phyloP scores from a whole-genome alignment of 1,140 invertebrate genomes.

The Stenopsyche tienmushanensis region DNA sequence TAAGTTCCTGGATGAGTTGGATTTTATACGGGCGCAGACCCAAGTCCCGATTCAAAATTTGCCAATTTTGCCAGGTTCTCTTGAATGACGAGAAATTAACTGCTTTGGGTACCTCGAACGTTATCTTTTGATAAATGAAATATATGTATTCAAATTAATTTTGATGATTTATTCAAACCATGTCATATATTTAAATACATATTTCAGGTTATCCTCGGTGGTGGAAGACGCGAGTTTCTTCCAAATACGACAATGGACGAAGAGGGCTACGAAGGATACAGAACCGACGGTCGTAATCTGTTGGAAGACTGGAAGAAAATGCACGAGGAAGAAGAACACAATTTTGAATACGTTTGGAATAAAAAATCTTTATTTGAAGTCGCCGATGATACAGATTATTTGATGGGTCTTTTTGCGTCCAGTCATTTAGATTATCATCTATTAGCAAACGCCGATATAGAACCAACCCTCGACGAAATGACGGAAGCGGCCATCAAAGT shows the following conservation, averaged over 20 bases:
- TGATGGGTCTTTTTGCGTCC: conserved; percentile 56
- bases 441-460: conserved; percentile 57
- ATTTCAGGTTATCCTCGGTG: conserved; percentile 65
- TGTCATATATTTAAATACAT: too few relatives aligned
- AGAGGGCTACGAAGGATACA: conserved; percentile 54
- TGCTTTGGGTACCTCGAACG: too few relatives aligned
- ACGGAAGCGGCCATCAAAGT: conserved; percentile 75
- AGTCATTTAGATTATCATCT: conserved; percentile 58
- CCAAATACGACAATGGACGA: conserved; percentile 51
- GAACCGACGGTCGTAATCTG: conserved; percentile 54
- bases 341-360: conserved; percentile 63
- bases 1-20: too few relatives aligned
- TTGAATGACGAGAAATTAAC: too few relatives aligned
- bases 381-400: conserved; percentile 45
- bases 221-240: conserved; percentile 63
- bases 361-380: conserved; percentile 54
- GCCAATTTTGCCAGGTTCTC: too few relatives aligned
- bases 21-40: too few relatives aligned
- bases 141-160: background rate
- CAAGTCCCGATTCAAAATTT: too few relatives aligned
- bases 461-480: conserved; percentile 77
- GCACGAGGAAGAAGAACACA: conserved; percentile 44
- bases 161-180: background rate
- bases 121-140: conserved; percentile 43
- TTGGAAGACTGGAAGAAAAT: conserved; percentile 53